Evolutionary conservation across 2,888 invertebrate genomes (phyloP), one percentile per base, ranked within the genome.

Genomic region (Hesperia comma): DNA sequence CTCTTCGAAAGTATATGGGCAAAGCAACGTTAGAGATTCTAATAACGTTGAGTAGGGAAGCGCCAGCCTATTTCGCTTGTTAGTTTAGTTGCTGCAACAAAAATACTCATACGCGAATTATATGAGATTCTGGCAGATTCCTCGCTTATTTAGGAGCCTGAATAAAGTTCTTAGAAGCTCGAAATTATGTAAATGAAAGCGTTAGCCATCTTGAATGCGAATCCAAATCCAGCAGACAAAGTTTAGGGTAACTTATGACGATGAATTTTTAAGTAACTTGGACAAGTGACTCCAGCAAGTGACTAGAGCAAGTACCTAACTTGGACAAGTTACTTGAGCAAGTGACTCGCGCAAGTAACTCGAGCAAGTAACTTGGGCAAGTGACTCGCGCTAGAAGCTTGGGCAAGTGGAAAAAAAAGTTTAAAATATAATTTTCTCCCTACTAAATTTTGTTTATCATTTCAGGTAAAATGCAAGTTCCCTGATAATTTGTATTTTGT

Each of bases 31-130:
- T 73, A 71, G 71, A 72, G 71, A 75, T 77, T 76, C 74, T 76
- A 79, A 80, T 79, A 79, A 74, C 70, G 70, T 75, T 69, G 68
- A 66, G 68, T 68, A 70, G 72, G 66, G 70, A 67, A 74, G 72
- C 57, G 70, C 54, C 32, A 55, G 64, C 53, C 64, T 62, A 58
- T 63, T 71, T 71, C 71, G 68, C 68, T 68, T 74, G 71, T 75
- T 73, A 70, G 64, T 72, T 73, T 70, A 64, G 63, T 68, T 51
- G 57, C 54, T 72, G 64, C 70, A 73, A 69, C 69, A 68, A 69
- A 67, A 72, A 72, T 71, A 69, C 43, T 53, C 21, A 67, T 68
- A 68, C 61, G 21, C 6, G 66, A 61, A 66, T 63, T 49, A 63
- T 63, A 55, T 63, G 40, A 43, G n/a, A 26, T 51, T 21, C 19